phyloP scores from a whole-genome alignment of 2,797 vertebrate genomes.

The Enteromius trimaculatus region DNA sequence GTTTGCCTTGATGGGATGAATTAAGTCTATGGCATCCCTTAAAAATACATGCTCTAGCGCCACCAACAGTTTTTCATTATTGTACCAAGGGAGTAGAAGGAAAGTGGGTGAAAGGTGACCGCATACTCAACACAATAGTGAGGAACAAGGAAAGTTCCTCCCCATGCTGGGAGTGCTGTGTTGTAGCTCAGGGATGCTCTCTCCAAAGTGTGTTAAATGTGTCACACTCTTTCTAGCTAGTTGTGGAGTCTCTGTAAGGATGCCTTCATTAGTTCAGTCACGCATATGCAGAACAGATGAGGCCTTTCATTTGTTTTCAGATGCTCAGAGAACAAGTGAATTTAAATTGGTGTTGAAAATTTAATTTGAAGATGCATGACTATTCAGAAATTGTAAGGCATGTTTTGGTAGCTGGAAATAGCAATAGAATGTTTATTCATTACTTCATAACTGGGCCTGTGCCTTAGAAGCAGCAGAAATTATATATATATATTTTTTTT shows the following conservation, averaged over 20 bases:
- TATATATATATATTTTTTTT: background rate
- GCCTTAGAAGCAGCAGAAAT: background rate
- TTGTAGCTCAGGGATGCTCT: background rate
- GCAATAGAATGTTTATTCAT: background rate
- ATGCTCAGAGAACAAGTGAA: background rate
- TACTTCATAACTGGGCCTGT: background rate
- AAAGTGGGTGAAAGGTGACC: slow-evolving; percentile 30
- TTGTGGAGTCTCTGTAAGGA: background rate
- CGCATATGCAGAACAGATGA: slow-evolving; percentile 18
- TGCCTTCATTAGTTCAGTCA: slow-evolving; percentile 27
- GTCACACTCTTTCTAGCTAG: background rate
- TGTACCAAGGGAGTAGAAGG: background rate
- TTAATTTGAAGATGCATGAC: background rate
- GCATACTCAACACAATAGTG: background rate
- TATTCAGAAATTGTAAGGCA: background rate
- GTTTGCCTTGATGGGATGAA: background rate
- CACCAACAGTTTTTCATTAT: slow-evolving; percentile 14
- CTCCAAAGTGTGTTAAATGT: slow-evolving; percentile 2
- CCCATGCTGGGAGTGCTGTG: background rate
- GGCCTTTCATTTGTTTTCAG: slow-evolving; percentile 7
- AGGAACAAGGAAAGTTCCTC: background rate
- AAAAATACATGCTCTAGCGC: background rate
- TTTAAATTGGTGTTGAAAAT: slow-evolving; percentile 7
- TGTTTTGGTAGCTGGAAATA: background rate
- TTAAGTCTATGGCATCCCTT: background rate